Evolutionary conservation across 2,113 vertebrate genomes (phyloP).

Genomic region (Pterophyllum scalare): DNA sequence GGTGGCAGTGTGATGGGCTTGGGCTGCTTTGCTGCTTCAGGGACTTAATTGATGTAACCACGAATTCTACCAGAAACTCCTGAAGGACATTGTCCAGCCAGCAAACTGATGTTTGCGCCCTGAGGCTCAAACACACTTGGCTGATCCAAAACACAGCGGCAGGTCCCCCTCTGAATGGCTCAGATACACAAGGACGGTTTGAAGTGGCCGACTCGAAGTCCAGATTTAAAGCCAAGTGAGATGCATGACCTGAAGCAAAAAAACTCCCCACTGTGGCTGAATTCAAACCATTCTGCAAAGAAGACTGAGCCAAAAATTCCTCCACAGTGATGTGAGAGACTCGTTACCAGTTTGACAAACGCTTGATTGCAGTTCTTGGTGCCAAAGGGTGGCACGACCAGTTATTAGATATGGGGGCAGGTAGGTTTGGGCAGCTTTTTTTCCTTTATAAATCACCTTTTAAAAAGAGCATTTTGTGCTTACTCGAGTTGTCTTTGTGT

Average conservation of each 20-base stretch:
- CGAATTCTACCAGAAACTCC: too few species aligned
- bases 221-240: too few species aligned
- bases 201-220: too few species aligned
- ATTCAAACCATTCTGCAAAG: not conserved
- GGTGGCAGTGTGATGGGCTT: too few species aligned
- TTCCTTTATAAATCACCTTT: not conserved
- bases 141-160: not conserved
- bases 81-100: too few species aligned
- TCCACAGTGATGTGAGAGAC: not conserved
- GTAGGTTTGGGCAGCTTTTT: accelerated
- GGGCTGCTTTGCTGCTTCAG: too few species aligned
- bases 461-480: not conserved
- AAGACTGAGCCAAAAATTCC: not conserved
- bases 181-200: too few species aligned
- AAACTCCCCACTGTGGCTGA: not conserved
- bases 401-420: accelerated
- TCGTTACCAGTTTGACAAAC: not conserved
- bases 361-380: not conserved
- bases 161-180: not conserved
- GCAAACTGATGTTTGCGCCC: too few species aligned
- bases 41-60: too few species aligned
- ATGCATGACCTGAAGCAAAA: too few species aligned
- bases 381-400: not conserved
- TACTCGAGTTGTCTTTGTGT: not conserved
- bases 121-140: too few species aligned